These are phyloP conservation scores for Mylabris sibirica DNA, from an alignment of 2,888 invertebrate genomes.

Conservation along the genomic window DNA sequence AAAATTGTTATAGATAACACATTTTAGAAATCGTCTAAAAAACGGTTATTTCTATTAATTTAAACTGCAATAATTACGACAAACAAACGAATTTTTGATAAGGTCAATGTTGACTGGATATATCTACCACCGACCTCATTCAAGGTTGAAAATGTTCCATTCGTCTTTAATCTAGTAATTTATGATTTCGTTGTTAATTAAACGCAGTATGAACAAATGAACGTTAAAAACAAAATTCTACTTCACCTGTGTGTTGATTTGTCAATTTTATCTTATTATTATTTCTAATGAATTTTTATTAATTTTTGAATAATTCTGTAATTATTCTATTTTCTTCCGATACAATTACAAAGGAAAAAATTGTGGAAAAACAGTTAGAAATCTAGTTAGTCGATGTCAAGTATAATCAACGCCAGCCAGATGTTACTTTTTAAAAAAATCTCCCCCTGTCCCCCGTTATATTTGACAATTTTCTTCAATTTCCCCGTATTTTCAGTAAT, in stretches of 20 bases:
- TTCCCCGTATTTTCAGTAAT: not conserved
- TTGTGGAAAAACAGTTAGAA: not conserved
- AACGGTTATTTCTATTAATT: not conserved
- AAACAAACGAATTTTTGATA: not conserved
- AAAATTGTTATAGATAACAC: too few species aligned
- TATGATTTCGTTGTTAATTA: constrained; percentile 4
- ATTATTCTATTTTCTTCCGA: not conserved
- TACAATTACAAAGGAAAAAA: not conserved
- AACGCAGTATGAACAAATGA: not conserved
- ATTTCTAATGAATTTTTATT: not conserved
- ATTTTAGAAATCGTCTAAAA: too few species aligned
- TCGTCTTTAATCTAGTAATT: not conserved
- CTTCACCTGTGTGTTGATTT: not conserved
- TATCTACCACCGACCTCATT: not conserved
- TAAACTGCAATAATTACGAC: not conserved
- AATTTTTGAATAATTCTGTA: not conserved
- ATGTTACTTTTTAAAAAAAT: not conserved
- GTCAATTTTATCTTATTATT: not conserved
- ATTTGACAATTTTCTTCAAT: not conserved
- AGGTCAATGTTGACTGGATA: not conserved
- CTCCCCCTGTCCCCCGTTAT: not conserved
- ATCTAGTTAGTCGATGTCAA: not conserved
- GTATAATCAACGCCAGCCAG: not conserved
- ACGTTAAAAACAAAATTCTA: not conserved
- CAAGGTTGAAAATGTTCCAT: not conserved